Percentiles rank a stretch among this genome's conserved stretches.
phyloP scores from a whole-genome alignment of 2,113 vertebrate genomes.

The Tylochromis polylepis region DNA sequence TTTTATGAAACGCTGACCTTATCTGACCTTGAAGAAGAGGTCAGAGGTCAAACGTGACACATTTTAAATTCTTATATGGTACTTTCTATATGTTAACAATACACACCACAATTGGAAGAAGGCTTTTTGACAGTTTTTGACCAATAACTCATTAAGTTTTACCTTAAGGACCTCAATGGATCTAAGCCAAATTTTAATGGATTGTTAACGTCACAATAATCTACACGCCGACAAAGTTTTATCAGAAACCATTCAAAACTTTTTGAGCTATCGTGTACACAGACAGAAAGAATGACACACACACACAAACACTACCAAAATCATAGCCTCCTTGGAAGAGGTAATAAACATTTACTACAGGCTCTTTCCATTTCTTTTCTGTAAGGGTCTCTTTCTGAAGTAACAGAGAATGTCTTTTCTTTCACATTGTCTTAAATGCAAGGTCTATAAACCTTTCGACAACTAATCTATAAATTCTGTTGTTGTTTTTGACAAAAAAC shows the following conservation, averaged over 20 bases:
- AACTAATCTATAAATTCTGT: background rate
- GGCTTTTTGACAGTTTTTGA: background rate
- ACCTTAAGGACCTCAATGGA: background rate
- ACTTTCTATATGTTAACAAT: background rate
- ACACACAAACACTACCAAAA: background rate
- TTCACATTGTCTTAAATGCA: background rate
- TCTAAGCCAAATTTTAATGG: background rate
- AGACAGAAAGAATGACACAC: background rate
- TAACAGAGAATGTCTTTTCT: background rate
- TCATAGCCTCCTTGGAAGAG: background rate
- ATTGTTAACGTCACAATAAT: background rate
- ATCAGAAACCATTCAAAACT: background rate
- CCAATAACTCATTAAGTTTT: background rate
- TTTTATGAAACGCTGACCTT: background rate
- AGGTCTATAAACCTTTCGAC: background rate
- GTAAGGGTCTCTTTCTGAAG: background rate
- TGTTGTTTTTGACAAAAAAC: background rate
- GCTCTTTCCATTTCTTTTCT: background rate
- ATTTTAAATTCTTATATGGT: background rate
- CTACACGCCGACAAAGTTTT: background rate
- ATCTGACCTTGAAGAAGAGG: background rate
- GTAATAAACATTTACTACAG: background rate
- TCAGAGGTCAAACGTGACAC: background rate
- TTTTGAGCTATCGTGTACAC: background rate
- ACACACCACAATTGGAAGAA: background rate